A percentile compares a stretch with the other conserved stretches of the same genome.
phyloP scores from a whole-genome alignment of 1,140 invertebrate species.

The Homarus americanus region DNA sequence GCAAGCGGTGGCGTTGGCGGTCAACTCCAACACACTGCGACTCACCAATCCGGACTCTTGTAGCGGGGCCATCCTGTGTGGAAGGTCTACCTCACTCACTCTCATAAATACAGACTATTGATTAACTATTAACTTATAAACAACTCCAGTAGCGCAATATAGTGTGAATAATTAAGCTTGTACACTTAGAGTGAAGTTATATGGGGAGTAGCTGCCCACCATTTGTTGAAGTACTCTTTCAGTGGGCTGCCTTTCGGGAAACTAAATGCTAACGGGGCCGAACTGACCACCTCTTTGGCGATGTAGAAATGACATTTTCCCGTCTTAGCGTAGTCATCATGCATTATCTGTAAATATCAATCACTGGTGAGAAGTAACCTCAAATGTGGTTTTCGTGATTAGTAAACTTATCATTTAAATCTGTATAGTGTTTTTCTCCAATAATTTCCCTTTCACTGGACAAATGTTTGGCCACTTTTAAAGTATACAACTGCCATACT shows the following conservation, averaged over 20 bases:
- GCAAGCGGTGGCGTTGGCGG: constrained; percentile 2
- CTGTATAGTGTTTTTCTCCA: no score
- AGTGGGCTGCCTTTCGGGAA: constrained; percentile 17
- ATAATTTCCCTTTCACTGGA: no score
- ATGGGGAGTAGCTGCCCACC: not conserved
- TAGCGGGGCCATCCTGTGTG: not conserved
- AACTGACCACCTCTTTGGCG: constrained; percentile 17
- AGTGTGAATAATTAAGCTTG: no score
- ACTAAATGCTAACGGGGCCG: constrained; percentile 4
- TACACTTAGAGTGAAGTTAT: no score
- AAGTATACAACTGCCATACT: no score
- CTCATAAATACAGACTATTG: not conserved
- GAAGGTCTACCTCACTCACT: no score
- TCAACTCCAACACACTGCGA: not conserved
- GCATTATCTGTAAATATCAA: not conserved
- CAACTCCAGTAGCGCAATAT: no score
- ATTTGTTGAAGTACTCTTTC: constrained; percentile 4
- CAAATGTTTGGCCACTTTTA: no score
- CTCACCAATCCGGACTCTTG: constrained; percentile 25
- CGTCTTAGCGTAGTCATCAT: constrained; percentile 8
- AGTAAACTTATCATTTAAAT: no score
- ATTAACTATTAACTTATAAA: no score
- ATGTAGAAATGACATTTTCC: constrained; percentile 19
- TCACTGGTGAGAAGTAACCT: no score
- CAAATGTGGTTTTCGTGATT: no score